Base-by-base conservation (phyloP, 2,797 vertebrate genomes). In the Buphagus erythrorhynchus region DNA sequence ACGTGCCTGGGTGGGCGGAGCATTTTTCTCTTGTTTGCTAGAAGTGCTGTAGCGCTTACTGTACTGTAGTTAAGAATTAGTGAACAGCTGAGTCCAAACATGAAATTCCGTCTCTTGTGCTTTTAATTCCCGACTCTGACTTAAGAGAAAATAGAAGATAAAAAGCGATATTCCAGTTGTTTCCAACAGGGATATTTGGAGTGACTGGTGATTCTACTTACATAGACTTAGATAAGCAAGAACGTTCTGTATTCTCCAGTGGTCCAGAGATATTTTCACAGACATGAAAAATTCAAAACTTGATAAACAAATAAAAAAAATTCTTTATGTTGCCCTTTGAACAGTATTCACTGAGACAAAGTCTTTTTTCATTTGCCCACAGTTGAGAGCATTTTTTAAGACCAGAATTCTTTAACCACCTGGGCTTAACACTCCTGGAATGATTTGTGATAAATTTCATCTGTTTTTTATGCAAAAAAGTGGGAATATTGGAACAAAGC, bases 361-460 rank as follows among this genome's bases (percentile, higher is more conserved):
- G 43, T 40, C 11, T 72, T 93, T 26, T 80, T 75, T 42, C 5
- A 21, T 75, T 76, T 86, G 21, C 35, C 29, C 35, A 52, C 36
- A 81, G 46, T 4, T 79, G 69, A 92, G 59, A 49, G 9, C 12
- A 29, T n/a, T 73, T 86, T 66, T 74, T 24, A 73, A 73, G 29
- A 80, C 36, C 7, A 33, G 21, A 75, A 69, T 85, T 77, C n/a
- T 84, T 67, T 79, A 77, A 38, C 33, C 43, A 88, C 67, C 54
- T 88, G 76, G 42, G 42, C 52, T 91, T 91, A 92, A 81, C 61
- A 61, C 16, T 90, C 26, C 48, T 87, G 71, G 51, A 88, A 87
- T 91, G 49, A 80, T 83, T 84, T 86, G 24, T 58, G 33, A 87
- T 71, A 94, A 91, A 84, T 87, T 88, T 91, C 66, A 88, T n/a